Percentiles rank a stretch among this genome's conserved stretches.
These are phyloP conservation scores for Sitobion miscanthi DNA, from an alignment of 1,140 invertebrate species.

Conservation along the genomic window DNA sequence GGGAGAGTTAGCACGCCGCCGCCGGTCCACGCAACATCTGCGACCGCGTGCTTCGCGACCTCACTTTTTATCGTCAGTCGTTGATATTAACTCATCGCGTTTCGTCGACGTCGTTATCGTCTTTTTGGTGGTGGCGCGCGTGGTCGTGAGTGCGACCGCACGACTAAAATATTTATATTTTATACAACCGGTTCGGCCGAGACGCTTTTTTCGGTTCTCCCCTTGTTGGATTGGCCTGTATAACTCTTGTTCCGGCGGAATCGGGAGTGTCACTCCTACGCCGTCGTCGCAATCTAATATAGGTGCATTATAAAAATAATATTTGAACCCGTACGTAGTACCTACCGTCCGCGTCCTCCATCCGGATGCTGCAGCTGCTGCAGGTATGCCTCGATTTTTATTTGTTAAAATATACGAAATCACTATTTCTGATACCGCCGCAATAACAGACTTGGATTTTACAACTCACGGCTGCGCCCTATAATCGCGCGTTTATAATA, in stretches of 20 bases:
- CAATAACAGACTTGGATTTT: no score
- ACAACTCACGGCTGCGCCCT: no score
- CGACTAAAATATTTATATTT: neutral
- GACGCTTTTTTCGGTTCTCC: neutral
- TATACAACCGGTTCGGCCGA: slow-evolving; percentile 3
- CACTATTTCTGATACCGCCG: no score
- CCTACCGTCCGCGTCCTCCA: neutral
- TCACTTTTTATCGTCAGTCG: neutral
- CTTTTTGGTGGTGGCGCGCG: neutral
- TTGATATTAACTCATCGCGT: slow-evolving; percentile 4
- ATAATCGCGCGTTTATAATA: no score
- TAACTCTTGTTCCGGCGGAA: neutral
- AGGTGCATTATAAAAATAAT: neutral
- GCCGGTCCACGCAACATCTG: slow-evolving; percentile 15
- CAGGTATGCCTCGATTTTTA: no score
- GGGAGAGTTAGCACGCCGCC: neutral
- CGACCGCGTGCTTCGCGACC: neutral
- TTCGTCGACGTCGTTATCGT: neutral
- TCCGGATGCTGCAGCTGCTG: neutral
- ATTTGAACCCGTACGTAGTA: neutral
- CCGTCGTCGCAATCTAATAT: neutral
- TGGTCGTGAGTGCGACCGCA: neutral
- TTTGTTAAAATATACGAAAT: no score
- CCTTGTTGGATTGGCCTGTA: neutral
- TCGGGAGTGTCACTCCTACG: slow-evolving; percentile 55